Evolutionary conservation across 2,888 invertebrate genomes (phyloP).

Genomic region (Epinotia bilunana): DNA sequence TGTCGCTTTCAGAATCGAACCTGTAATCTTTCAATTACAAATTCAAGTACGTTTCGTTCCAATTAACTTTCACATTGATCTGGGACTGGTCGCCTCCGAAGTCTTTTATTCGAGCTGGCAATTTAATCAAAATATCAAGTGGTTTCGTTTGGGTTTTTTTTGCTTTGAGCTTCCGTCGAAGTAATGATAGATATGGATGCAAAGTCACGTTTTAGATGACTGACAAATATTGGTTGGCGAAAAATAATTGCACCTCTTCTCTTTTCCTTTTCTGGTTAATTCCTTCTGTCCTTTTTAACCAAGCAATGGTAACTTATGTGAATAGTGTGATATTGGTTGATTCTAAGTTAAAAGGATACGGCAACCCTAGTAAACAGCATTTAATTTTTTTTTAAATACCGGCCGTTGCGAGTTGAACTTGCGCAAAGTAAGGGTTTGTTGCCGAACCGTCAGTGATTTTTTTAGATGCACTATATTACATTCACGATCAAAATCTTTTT

Average conservation of each 20-base stretch:
- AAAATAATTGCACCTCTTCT: conserved; percentile 6
- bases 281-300: background rate
- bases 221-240: background rate
- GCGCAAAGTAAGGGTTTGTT: no score
- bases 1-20: conserved; percentile 54
- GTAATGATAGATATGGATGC: conserved; percentile 33
- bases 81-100: conserved; percentile 55
- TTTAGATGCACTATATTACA: no score
- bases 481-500: no score
- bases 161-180: conserved; percentile 15
- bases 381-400: no score
- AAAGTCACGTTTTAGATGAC: conserved; percentile 24
- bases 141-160: conserved; percentile 37
- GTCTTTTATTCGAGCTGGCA: conserved; percentile 39
- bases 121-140: conserved; percentile 46
- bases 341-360: no score
- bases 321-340: no score
- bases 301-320: background rate
- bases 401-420: no score
- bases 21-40: conserved; percentile 76
- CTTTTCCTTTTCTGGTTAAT: background rate
- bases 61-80: conserved; percentile 76
- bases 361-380: no score
- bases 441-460: no score
- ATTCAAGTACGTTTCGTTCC: conserved; percentile 74